These are phyloP conservation scores for Podilymbus podiceps DNA, from an alignment of 2,113 vertebrate genomes.

Conservation along the genomic window DNA sequence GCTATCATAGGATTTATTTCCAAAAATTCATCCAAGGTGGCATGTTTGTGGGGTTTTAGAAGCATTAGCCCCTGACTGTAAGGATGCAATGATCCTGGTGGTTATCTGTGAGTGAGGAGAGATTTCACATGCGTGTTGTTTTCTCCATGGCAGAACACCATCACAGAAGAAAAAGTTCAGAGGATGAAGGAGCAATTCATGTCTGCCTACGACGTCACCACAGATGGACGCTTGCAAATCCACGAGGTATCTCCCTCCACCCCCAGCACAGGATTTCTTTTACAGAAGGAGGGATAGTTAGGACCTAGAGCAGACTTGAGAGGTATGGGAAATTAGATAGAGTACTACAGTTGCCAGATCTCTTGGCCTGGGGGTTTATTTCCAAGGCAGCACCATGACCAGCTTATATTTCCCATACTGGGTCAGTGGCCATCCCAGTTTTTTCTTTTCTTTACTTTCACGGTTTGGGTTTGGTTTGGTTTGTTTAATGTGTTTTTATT, in stretches of 20 bases:
- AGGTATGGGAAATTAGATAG: not conserved
- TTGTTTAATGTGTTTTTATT: not conserved
- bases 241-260: slow-evolving; percentile 80
- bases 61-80: rapidly evolving
- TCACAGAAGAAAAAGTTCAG: slow-evolving; percentile 79
- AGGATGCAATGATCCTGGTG: not conserved
- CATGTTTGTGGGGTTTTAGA: not conserved
- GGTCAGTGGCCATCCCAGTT: not conserved
- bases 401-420: not conserved
- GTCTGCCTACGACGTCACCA: slow-evolving; percentile 75
- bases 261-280: not conserved
- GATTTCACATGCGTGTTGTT: not conserved
- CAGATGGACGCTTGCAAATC: slow-evolving; percentile 85
- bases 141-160: slow-evolving; percentile 70
- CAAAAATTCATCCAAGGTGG: not conserved
- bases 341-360: not conserved
- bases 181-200: slow-evolving; percentile 84
- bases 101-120: not conserved
- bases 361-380: not conserved
- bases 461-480: not conserved
- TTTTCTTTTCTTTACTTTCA: not conserved
- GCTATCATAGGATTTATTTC: not conserved
- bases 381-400: not conserved
- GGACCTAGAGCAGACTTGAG: not conserved
- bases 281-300: not conserved